Evolutionary conservation across 2,888 invertebrate genomes (phyloP), one percentile per base, ranked within the genome.

Genomic region (Philopedon plagiatum): DNA sequence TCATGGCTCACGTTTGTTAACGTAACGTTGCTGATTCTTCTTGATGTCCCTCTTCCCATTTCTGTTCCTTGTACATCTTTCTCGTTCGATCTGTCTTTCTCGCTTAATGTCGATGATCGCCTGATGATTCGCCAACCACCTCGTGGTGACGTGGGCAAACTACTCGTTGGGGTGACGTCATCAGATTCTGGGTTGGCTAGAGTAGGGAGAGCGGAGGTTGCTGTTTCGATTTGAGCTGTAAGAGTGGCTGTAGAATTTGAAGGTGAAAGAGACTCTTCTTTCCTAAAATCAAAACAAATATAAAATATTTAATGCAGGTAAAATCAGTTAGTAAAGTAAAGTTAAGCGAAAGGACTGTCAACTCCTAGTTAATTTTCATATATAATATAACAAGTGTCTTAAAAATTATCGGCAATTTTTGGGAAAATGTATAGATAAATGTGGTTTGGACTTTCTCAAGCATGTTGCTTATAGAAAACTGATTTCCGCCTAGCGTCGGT

Each of bases 1-100:
- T 74, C 71, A 68, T 71, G 77, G 87, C 89, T 88, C 85, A 91
- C 91, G 85, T 91, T 90, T 68, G 91, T 91, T 74, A 91, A 84
- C 23, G 90, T 90, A 49, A 88, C 87, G 71, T 88, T 89, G 78
- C 86, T 87, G 57, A 88, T 89, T 73, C 76, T 68, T 67, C 54
- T 75, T 26, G 58, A 18, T 66, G 65, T 60, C 29, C 72, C 60
- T 51, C 71, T 75, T 26, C 54, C 21, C 13, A 32, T 68, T 21
- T 61, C 61, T 29, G 71, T 69, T n/a, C n/a, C n/a, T n/a, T n/a
- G n/a, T n/a, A n/a, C 9, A 13, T 78, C 78, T 72, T 84, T 84
- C 69, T 83, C 85, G 29, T 77, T 82, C 13, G 78, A 77, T 56
- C 78, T 75, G 62, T 85, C 85, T 74, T 84, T 84, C 56, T 84